Conservation (phyloP, 2,113 vertebrate genomes). For the Xerus inauris region DNA sequence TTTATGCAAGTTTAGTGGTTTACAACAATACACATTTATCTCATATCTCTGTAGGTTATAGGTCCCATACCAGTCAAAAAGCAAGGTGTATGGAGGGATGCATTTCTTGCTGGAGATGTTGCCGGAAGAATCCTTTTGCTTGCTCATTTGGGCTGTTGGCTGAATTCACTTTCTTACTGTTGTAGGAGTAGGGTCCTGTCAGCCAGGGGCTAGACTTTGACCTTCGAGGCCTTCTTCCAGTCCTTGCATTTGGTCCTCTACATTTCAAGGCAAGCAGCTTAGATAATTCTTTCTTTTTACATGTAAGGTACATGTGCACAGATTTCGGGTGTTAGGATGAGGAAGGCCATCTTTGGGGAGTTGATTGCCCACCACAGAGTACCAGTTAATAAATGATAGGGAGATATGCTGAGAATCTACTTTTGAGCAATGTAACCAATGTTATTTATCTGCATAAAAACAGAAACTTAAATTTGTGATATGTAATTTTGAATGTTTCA, state of each 20-base stretch:
- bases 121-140: neutral
- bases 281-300: neutral
- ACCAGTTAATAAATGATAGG: neutral
- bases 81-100: neutral
- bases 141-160: neutral
- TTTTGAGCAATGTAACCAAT: neutral
- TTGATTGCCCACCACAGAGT: neutral
- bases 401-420: neutral
- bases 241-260: neutral
- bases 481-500: slow-evolving; percentile 4
- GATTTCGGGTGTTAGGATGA: neutral
- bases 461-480: neutral
- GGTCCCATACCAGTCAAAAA: neutral
- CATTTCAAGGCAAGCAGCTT: neutral
- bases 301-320: neutral
- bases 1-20: neutral
- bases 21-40: neutral
- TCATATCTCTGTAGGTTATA: neutral
- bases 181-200: neutral
- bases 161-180: neutral
- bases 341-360: neutral
- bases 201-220: neutral
- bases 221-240: neutral
- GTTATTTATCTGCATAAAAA: slow-evolving; percentile 11
- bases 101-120: neutral